phyloP scores from a whole-genome alignment of 2,888 invertebrate genomes.

The Tethea ocularis region DNA sequence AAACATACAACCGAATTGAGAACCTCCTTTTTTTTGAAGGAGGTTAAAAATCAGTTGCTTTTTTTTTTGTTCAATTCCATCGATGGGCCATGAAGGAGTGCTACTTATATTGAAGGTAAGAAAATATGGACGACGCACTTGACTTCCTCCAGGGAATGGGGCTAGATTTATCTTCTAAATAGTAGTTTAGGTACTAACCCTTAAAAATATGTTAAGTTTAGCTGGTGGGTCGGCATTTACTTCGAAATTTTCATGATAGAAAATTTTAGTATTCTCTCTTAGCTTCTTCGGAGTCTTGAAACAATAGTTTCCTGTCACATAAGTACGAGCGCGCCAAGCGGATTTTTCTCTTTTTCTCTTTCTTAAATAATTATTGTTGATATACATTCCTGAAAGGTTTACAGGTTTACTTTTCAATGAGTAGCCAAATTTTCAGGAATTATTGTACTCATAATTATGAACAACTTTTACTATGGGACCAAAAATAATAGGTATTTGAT shows the following conservation, averaged over 20 bases:
- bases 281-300: constrained; percentile 45
- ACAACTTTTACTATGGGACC: neutral
- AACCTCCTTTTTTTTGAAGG: no score
- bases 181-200: constrained; percentile 24
- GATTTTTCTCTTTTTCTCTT: constrained; percentile 41
- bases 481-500: no score
- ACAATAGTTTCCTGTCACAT: constrained; percentile 56
- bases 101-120: no score
- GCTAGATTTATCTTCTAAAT: no score
- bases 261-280: constrained; percentile 36
- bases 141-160: no score
- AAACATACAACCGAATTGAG: no score
- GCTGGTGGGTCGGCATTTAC: constrained; percentile 55
- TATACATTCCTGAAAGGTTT: constrained; percentile 50
- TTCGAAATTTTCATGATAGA: constrained; percentile 66
- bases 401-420: no score
- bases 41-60: no score
- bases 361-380: constrained; percentile 49
- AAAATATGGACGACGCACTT: no score
- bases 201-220: constrained; percentile 41
- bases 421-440: no score
- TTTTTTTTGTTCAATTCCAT: no score
- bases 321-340: constrained; percentile 64
- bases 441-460: neutral
- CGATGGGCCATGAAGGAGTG: no score